Conservation (phyloP, 37 sponge, comb jelly and placozoan species). For the Oopsacas minuta region DNA sequence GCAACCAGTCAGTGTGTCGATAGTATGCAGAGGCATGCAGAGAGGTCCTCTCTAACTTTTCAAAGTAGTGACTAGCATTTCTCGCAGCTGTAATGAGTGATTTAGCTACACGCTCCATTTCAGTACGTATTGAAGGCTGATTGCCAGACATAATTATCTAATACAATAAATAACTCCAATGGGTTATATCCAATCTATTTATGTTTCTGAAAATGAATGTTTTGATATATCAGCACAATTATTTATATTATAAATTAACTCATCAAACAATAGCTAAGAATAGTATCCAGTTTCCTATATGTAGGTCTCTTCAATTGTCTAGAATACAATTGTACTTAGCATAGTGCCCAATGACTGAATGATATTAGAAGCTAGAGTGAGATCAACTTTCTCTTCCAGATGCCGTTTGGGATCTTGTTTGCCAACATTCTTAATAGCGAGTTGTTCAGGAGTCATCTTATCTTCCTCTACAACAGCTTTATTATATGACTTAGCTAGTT, state of each 20-base stretch:
- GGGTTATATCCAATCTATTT: neutral
- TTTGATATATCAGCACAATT: neutral
- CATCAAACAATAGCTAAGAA: neutral
- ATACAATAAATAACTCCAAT: neutral
- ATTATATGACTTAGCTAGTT: conserved; percentile 70
- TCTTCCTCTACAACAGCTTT: conserved; percentile 91
- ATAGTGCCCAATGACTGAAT: conserved; percentile 92
- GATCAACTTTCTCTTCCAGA: conserved; percentile 89
- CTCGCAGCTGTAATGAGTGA: conserved; percentile 25
- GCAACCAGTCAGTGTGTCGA: conserved; percentile 43
- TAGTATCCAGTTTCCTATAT: neutral
- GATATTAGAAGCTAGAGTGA: conserved; percentile 82
- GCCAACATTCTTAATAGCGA: conserved; percentile 91
- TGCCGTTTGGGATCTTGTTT: conserved; percentile 99
- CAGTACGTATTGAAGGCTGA: neutral
- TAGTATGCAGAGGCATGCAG: conserved; percentile 39
- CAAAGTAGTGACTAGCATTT: conserved; percentile 46
- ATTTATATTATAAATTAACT: neutral
- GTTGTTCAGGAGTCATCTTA: conserved; percentile 77
- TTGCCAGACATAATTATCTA: neutral
- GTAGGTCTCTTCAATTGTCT: conserved; percentile 1
- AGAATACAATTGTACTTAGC: conserved; percentile 95
- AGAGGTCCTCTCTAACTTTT: conserved; percentile 34
- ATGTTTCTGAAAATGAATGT: neutral
- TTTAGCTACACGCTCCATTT: conserved; percentile 21